These are phyloP conservation scores for Spodoptera litura DNA, from an alignment of 1,140 invertebrate genomes.

Conservation along the genomic window DNA sequence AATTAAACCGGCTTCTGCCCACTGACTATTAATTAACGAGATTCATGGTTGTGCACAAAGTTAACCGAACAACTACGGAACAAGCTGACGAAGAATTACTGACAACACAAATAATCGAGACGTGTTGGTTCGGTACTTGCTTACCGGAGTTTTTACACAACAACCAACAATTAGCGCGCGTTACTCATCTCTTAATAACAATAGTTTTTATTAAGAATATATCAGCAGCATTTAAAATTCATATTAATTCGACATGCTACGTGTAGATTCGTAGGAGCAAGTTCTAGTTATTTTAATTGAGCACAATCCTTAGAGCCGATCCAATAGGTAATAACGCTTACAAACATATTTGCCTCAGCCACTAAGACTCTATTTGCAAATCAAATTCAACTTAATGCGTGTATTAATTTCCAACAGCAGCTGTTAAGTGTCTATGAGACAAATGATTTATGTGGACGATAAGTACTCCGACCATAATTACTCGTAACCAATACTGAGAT, in stretches of 20 bases:
- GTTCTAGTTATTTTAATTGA: slow-evolving; percentile 65
- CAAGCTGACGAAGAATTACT: slow-evolving; percentile 35
- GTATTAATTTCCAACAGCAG: slow-evolving; percentile 63
- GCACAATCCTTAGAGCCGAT: slow-evolving; percentile 53
- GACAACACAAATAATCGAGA: slow-evolving; percentile 16
- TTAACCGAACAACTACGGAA: slow-evolving; percentile 23
- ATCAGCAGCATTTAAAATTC: slow-evolving; percentile 65
- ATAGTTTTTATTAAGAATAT: slow-evolving; percentile 59
- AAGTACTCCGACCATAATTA: slow-evolving; percentile 60
- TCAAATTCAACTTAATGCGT: slow-evolving; percentile 68
- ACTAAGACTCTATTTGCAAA: slow-evolving; percentile 65
- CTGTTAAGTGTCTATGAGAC: slow-evolving; percentile 55
- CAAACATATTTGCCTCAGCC: slow-evolving; percentile 50
- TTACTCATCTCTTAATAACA: slow-evolving; percentile 15
- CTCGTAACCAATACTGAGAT: slow-evolving; percentile 51
- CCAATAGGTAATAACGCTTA: slow-evolving; percentile 49
- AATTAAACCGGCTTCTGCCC: slow-evolving; percentile 51
- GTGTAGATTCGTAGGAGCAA: slow-evolving; percentile 61
- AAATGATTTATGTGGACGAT: slow-evolving; percentile 67
- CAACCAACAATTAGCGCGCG: slow-evolving; percentile 26
- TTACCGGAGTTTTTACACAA: slow-evolving; percentile 2
- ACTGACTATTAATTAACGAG: slow-evolving; percentile 49
- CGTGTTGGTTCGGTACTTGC: background rate
- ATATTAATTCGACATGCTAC: slow-evolving; percentile 49
- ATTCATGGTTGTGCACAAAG: slow-evolving; percentile 42